A percentile compares a stretch with the other conserved stretches of the same genome.
Evolutionary conservation across 2,888 invertebrate species (phyloP).

Genomic region (Saturnia japonica): DNA sequence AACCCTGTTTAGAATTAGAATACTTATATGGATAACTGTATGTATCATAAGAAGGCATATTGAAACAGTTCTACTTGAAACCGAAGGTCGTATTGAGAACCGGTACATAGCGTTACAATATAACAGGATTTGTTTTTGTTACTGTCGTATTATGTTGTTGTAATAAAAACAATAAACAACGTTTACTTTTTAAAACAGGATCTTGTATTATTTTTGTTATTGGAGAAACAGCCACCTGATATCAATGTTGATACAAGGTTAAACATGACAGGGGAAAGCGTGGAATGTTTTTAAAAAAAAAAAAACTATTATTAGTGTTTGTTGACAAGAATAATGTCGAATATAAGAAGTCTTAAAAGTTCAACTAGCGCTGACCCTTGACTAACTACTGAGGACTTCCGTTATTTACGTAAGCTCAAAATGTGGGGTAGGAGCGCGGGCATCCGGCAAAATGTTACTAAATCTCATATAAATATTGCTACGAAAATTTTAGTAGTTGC

Average conservation of each 20-base stretch:
- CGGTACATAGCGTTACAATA: conserved; percentile 43
- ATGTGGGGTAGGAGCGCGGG: no score
- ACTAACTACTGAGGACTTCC: no score
- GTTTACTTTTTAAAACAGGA: conserved; percentile 52
- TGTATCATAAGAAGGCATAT: conserved; percentile 35
- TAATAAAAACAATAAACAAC: conserved; percentile 67
- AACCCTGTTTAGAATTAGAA: neutral
- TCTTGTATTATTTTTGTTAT: conserved; percentile 31
- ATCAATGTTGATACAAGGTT: conserved; percentile 15
- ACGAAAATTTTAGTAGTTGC: no score
- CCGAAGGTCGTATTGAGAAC: conserved; percentile 60
- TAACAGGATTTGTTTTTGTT: conserved; percentile 59
- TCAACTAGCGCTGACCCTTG: no score
- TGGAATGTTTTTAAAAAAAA: conserved; percentile 15
- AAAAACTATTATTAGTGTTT: neutral
- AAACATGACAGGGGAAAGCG: conserved; percentile 33
- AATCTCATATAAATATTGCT: no score
- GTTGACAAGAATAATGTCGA: neutral
- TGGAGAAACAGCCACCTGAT: neutral
- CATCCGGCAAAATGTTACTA: no score
- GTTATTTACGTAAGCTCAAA: no score
- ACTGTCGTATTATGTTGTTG: conserved; percentile 32
- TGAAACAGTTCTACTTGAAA: conserved; percentile 47
- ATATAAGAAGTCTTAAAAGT: neutral
- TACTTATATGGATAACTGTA: conserved; percentile 31